Percentiles rank a stretch among this genome's conserved stretches.
Evolutionary conservation across 2,113 vertebrate species (phyloP).

Genomic region (Brachypteracias leptosomus): DNA sequence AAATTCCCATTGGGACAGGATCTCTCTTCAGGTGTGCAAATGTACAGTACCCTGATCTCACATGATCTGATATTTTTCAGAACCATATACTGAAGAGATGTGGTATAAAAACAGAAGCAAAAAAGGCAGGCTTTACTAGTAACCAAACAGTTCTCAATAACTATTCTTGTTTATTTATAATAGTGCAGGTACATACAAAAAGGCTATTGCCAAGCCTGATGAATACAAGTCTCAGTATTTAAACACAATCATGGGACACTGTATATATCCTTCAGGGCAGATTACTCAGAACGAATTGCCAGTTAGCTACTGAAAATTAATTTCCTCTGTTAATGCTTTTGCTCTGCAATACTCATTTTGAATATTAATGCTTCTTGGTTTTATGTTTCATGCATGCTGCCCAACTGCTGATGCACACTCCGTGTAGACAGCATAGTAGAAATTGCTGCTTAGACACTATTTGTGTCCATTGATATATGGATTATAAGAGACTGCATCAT

Average conservation of each 20-base stretch:
- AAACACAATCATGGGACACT: not conserved
- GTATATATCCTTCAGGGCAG: not conserved
- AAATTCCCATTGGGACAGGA: not conserved
- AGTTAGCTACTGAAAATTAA: conserved; percentile 34
- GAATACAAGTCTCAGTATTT: not conserved
- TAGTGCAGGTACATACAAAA: not conserved
- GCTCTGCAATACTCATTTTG: not conserved
- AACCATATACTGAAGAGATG: not conserved
- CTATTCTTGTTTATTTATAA: not conserved
- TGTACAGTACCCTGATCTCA: not conserved
- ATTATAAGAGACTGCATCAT: not conserved
- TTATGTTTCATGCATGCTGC: not conserved
- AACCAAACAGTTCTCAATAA: not conserved
- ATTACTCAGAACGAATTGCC: conserved; percentile 1
- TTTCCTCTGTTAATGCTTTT: not conserved
- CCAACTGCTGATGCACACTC: not conserved
- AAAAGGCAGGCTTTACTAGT: not conserved
- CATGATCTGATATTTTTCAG: not conserved
- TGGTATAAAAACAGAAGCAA: not conserved
- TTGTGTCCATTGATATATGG: not conserved
- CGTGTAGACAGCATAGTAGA: not conserved
- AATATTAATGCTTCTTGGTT: conserved; percentile 15
- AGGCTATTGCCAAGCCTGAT: not conserved
- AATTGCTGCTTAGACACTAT: not conserved
- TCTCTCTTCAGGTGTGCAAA: not conserved